A percentile compares a stretch with the other conserved stretches of the same genome.
Conservation (phyloP, 2,113 vertebrate genomes). For the Axis porcinus region DNA sequence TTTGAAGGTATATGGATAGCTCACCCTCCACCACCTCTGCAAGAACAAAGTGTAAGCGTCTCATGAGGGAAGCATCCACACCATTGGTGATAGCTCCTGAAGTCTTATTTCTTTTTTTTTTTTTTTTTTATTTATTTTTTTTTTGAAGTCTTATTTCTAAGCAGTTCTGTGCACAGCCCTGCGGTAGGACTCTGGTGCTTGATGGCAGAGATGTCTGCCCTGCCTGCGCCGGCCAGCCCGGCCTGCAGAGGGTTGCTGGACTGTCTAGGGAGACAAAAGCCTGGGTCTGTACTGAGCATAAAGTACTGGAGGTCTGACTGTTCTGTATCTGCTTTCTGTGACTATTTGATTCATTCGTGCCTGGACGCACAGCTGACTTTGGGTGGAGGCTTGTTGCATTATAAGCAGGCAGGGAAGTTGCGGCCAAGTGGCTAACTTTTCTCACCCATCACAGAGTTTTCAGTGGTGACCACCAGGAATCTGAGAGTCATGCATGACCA, state of each 20-base stretch:
- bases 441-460: not conserved
- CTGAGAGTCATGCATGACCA: not conserved
- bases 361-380: fast-evolving
- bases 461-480: not conserved
- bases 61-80: not conserved
- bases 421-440: not conserved
- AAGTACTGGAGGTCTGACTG: not conserved
- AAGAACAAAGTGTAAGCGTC: not conserved
- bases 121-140: too few species aligned
- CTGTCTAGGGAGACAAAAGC: not conserved
- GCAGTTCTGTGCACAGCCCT: not conserved
- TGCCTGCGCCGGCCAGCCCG: not conserved
- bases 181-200: not conserved
- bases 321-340: not conserved
- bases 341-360: not conserved
- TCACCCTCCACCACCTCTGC: too few species aligned
- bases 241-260: not conserved
- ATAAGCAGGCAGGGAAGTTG: not conserved
- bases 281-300: not conserved
- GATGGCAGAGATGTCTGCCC: not conserved
- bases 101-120: not conserved
- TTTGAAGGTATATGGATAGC: fast-evolving
- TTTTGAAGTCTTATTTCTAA: not conserved
- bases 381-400: too few species aligned
- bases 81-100: not conserved